Percentiles rank a stretch among this genome's conserved stretches.
Conservation (phyloP, 2,797 vertebrate species). For the Crypturellus tataupa region DNA sequence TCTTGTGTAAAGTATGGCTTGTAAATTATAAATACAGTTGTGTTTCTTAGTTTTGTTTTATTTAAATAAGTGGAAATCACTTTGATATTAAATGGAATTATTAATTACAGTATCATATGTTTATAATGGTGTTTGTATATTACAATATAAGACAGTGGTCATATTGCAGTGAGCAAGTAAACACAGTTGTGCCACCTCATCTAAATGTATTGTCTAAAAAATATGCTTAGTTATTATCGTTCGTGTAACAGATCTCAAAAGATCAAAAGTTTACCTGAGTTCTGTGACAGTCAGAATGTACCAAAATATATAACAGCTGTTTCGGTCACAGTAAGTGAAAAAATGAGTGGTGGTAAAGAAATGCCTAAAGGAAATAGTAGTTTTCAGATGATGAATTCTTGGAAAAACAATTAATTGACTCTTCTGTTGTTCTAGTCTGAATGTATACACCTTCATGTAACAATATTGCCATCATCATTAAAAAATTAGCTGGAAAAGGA, state of each 20-base stretch:
- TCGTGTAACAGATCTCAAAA: background rate
- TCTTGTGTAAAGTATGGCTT: background rate
- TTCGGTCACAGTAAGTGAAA: background rate
- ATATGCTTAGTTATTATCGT: background rate
- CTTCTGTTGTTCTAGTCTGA: background rate
- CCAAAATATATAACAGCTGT: accelerated
- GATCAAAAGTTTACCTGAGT: background rate
- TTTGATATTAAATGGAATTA: background rate
- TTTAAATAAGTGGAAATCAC: background rate
- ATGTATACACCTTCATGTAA: background rate
- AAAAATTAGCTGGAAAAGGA: background rate
- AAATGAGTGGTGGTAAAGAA: background rate
- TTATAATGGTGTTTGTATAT: background rate
- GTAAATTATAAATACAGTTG: background rate
- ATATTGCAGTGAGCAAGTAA: background rate
- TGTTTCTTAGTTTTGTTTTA: too few relatives aligned
- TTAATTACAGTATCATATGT: background rate
- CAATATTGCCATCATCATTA: background rate
- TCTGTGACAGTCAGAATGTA: background rate
- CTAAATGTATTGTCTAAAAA: background rate
- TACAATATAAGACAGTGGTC: background rate
- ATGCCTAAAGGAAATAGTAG: background rate
- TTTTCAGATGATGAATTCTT: background rate
- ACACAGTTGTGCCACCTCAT: background rate
- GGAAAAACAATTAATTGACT: background rate